These are phyloP conservation scores for Aplysia californica DNA, from an alignment of 1,140 invertebrate species.

Conservation along the genomic window DNA sequence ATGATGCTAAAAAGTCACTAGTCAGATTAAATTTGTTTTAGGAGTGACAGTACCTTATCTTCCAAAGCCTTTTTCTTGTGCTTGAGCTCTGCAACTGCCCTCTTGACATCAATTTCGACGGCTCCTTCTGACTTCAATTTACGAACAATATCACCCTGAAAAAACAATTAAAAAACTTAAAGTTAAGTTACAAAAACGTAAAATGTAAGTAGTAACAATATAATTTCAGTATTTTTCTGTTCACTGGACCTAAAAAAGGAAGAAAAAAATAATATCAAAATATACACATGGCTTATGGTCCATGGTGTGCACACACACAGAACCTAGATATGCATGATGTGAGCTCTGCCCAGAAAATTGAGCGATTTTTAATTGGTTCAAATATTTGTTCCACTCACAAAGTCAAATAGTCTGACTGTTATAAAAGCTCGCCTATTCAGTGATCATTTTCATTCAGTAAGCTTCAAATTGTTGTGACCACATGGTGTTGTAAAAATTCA, in stretches of 20 bases:
- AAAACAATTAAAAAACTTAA: conserved; percentile 4
- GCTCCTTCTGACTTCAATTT: conserved; percentile 87
- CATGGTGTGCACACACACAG: not conserved
- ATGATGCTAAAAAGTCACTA: no score
- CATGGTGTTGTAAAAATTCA: no score
- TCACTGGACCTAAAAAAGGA: not conserved
- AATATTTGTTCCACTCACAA: no score
- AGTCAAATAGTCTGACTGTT: no score
- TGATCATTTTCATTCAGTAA: no score
- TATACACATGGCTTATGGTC: not conserved
- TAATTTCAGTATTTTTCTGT: not conserved
- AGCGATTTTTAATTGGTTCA: no score
- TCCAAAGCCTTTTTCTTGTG: conserved; percentile 90
- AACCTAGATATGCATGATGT: not conserved
- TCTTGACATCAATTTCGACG: conserved; percentile 91
- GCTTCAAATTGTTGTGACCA: no score
- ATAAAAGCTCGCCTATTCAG: no score
- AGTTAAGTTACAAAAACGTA: not conserved
- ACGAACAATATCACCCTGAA: conserved; percentile 87
- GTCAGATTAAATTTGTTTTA: no score
- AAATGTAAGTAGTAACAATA: not conserved
- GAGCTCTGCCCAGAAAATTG: no score
- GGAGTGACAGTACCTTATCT: conserved; percentile 87
- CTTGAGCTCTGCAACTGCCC: conserved; percentile 93
- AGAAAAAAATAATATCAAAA: not conserved